Evolutionary conservation across 2,888 invertebrate species (phyloP).

Genomic region (Scrobipalpa atriplicella): DNA sequence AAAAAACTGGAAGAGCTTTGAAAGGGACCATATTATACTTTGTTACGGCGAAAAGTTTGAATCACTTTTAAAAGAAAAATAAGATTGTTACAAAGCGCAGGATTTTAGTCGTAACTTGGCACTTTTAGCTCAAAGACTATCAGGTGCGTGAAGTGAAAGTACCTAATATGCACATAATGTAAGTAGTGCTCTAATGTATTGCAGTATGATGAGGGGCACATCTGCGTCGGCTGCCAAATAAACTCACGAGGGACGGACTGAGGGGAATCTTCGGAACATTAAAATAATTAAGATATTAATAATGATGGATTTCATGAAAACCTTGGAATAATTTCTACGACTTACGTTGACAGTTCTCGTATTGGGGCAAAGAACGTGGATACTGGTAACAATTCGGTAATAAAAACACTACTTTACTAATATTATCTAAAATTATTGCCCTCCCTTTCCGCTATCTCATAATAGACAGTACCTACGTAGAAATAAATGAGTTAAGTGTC

Average conservation of each 20-base stretch:
- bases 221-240: conserved; percentile 20
- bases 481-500: no score
- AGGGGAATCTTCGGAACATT: neutral
- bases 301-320: neutral
- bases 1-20: neutral
- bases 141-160: conserved; percentile 42
- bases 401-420: no score
- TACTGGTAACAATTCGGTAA: no score
- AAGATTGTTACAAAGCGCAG: no score
- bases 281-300: neutral
- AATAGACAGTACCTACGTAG: no score
- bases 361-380: no score
- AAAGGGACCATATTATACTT: neutral
- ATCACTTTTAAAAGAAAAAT: neutral
- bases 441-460: no score
- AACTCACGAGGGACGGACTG: conserved; percentile 11
- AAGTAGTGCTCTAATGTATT: conserved; percentile 47
- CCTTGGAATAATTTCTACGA: neutral
- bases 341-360: no score
- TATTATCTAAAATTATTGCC: no score
- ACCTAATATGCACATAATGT: conserved; percentile 36
- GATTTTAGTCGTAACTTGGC: neutral
- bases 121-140: neutral
- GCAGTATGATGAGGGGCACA: conserved; percentile 42
- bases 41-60: neutral